A percentile compares a stretch with the other conserved stretches of the same genome.
phyloP scores from a whole-genome alignment of 2,888 invertebrate species.

The Tholera decimalis region DNA sequence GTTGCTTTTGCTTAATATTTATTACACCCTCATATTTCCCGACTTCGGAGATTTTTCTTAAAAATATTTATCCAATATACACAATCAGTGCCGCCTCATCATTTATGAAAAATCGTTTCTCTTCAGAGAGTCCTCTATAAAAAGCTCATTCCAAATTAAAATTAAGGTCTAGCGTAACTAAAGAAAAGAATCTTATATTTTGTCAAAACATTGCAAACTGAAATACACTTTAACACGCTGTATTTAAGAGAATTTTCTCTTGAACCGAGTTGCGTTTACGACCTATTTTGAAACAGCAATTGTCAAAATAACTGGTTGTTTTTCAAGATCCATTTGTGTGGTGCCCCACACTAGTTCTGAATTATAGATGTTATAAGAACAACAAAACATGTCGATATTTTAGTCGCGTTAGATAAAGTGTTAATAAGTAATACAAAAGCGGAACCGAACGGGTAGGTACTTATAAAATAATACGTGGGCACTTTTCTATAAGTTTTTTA shows the following conservation, averaged over 20 bases:
- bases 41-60: conserved; percentile 82
- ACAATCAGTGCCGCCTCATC: conserved; percentile 90
- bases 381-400: conserved; percentile 87
- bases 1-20: conserved; percentile 83
- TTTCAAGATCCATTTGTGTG: conserved; percentile 89
- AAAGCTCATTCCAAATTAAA: conserved; percentile 91
- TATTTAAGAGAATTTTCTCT: conserved; percentile 66
- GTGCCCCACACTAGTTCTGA: conserved; percentile 81
- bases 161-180: conserved; percentile 89
- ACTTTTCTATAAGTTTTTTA: conserved; percentile 3
- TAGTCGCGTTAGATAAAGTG: conserved; percentile 81
- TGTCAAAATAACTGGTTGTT: conserved; percentile 90
- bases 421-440: conserved; percentile 79
- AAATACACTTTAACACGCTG: conserved; percentile 69
- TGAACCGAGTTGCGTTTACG: conserved; percentile 73
- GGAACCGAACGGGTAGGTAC: conserved; percentile 60
- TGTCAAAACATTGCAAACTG: conserved; percentile 54
- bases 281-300: conserved; percentile 73
- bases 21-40: conserved; percentile 83
- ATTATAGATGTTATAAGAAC: conserved; percentile 86
- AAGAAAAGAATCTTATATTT: conserved; percentile 80
- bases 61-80: conserved; percentile 89
- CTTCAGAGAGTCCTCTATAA: conserved; percentile 87
- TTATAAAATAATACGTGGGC: conserved; percentile 43
- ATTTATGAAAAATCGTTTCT: conserved; percentile 90